Percentiles rank a stretch among this genome's conserved stretches.
Evolutionary conservation across 2,888 invertebrate genomes (phyloP).

Genomic region (Tineola bisselliella): DNA sequence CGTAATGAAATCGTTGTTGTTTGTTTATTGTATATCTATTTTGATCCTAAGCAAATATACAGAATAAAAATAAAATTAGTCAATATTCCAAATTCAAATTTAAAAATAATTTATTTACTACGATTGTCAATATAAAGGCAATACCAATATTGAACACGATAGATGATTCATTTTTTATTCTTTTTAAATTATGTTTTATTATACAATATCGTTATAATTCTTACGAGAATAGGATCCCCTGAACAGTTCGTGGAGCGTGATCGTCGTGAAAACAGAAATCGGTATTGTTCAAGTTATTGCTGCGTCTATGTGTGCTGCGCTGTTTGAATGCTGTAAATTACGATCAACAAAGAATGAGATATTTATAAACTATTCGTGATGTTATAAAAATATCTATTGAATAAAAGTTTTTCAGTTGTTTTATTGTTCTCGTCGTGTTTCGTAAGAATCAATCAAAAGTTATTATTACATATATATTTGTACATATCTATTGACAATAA

Average conservation of each 20-base stretch:
- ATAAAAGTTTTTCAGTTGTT: neutral
- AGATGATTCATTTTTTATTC: no score
- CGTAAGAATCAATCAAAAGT: no score
- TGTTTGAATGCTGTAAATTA: neutral
- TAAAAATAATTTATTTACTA: no score
- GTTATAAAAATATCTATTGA: neutral
- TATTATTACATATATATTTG: no score
- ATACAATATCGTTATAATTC: neutral
- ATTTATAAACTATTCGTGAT: neutral
- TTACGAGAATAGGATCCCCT: neutral
- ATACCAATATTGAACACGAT: no score
- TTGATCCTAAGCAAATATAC: neutral
- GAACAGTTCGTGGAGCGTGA: slow-evolving; percentile 8
- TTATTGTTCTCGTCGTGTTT: no score
- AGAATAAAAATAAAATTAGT: no score
- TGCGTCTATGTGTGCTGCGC: neutral
- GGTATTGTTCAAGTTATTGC: neutral
- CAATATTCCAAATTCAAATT: no score
- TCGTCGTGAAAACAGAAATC: slow-evolving; percentile 13
- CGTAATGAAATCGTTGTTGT: no score
- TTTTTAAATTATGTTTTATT: no score
- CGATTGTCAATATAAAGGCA: no score
- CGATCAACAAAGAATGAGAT: neutral
- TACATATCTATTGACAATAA: no score
- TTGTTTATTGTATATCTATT: neutral